phyloP scores from a whole-genome alignment of 2,113 vertebrate species.

The Diglossa brunneiventris region DNA sequence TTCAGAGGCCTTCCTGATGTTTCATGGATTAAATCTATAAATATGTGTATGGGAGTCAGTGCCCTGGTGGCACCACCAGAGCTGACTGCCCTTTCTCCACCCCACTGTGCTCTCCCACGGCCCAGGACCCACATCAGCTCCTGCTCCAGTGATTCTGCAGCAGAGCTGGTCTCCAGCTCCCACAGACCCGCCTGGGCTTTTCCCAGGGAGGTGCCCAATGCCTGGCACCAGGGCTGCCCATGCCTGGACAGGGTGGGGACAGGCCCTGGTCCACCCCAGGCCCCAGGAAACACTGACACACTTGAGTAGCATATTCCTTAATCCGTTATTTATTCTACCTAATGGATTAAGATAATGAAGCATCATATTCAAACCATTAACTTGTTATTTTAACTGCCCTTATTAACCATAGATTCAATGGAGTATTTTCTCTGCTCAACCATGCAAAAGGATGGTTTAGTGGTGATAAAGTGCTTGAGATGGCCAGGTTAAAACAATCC shows the following conservation, averaged over 20 bases:
- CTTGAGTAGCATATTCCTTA: neutral
- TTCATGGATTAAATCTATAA: neutral
- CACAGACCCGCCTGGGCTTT: neutral
- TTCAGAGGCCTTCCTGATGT: neutral
- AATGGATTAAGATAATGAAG: neutral
- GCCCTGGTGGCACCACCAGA: neutral
- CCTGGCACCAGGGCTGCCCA: accelerated
- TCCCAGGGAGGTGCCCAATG: neutral
- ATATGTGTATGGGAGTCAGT: neutral
- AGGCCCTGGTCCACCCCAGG: too few relatives aligned
- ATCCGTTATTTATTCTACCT: neutral
- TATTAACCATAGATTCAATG: neutral
- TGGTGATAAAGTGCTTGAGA: neutral
- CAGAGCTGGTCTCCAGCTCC: neutral
- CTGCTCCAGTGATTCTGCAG: neutral
- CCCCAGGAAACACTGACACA: neutral
- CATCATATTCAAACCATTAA: neutral
- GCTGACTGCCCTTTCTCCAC: neutral
- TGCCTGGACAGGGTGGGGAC: neutral
- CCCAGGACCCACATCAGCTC: neutral
- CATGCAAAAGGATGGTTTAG: neutral
- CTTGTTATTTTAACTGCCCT: neutral
- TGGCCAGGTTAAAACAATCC: neutral
- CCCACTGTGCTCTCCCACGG: too few relatives aligned
- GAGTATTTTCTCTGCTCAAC: neutral